Evolutionary conservation across 2,888 invertebrate species (phyloP).

Genomic region (Apotomis turbidana): DNA sequence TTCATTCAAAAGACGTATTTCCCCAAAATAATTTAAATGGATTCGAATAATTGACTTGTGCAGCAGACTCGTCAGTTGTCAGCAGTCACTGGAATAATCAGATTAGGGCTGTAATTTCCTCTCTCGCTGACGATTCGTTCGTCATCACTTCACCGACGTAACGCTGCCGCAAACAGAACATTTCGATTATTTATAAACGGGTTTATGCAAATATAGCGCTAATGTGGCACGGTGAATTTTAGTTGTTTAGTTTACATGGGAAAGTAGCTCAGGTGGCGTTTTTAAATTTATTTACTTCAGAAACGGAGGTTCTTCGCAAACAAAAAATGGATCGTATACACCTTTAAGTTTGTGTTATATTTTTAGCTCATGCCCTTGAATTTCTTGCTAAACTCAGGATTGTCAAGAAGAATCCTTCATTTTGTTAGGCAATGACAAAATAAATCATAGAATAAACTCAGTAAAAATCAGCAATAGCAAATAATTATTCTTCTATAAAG

Average conservation of each 20-base stretch:
- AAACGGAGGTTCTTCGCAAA: neutral
- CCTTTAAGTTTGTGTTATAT: too few relatives aligned
- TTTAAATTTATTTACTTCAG: too few relatives aligned
- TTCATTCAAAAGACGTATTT: conserved; percentile 19
- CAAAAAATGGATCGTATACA: too few relatives aligned
- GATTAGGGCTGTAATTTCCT: conserved; percentile 77
- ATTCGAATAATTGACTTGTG: conserved; percentile 39
- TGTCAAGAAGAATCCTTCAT: too few relatives aligned
- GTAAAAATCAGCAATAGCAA: too few relatives aligned
- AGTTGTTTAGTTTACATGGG: too few relatives aligned
- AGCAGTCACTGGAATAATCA: conserved; percentile 69
- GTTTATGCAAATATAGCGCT: conserved; percentile 11
- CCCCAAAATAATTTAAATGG: conserved; percentile 33
- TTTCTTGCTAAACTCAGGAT: too few relatives aligned
- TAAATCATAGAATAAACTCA: too few relatives aligned
- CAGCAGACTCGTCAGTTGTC: conserved; percentile 56
- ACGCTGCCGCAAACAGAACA: conserved; percentile 47
- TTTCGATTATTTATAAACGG: conserved; percentile 53
- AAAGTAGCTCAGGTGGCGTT: too few relatives aligned
- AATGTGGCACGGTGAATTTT: neutral
- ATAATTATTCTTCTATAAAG: too few relatives aligned
- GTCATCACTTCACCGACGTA: conserved; percentile 50
- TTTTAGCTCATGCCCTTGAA: too few relatives aligned
- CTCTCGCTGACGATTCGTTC: conserved; percentile 60
- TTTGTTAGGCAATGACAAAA: too few relatives aligned